Conservation (phyloP, 2,888 invertebrate genomes). For the Pantelozetes paolii region DNA sequence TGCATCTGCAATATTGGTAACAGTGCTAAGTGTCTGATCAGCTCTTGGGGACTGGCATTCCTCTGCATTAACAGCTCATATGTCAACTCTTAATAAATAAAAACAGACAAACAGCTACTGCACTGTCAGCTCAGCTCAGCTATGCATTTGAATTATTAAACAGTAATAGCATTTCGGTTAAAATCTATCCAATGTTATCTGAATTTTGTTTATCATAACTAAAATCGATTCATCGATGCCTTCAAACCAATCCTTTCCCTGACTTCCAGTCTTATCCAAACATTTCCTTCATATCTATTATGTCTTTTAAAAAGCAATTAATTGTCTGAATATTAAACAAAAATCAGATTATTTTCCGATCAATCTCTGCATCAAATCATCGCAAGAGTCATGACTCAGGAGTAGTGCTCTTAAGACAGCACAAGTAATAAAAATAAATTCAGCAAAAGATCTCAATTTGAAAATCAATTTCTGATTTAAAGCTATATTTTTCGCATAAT, state of each 20-base stretch:
- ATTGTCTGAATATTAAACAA: background rate
- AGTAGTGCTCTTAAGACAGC: too few species aligned
- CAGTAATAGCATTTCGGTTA: background rate
- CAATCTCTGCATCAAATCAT: too few species aligned
- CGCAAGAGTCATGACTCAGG: too few species aligned
- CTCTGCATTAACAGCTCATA: slow-evolving; percentile 25
- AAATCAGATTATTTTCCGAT: too few species aligned
- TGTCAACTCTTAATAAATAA: slow-evolving; percentile 29
- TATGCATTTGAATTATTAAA: slow-evolving; percentile 7
- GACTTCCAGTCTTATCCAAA: background rate
- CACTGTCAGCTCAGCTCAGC: slow-evolving; percentile 19
- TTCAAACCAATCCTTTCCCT: background rate
- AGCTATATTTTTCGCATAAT: too few species aligned
- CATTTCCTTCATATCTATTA: background rate
- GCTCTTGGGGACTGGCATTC: slow-evolving; percentile 1
- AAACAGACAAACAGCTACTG: slow-evolving; percentile 21
- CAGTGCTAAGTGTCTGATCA: background rate
- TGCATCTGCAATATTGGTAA: background rate
- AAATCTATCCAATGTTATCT: slow-evolving; percentile 1
- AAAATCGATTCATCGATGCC: background rate
- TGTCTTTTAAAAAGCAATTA: background rate
- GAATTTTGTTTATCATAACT: slow-evolving; percentile 16
- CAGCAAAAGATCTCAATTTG: too few species aligned
- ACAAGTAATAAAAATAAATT: too few species aligned
- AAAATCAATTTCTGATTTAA: too few species aligned